Evolutionary conservation across 2,888 invertebrate genomes (phyloP), one percentile per base, ranked within the genome.

Genomic region (Unio pictorum): DNA sequence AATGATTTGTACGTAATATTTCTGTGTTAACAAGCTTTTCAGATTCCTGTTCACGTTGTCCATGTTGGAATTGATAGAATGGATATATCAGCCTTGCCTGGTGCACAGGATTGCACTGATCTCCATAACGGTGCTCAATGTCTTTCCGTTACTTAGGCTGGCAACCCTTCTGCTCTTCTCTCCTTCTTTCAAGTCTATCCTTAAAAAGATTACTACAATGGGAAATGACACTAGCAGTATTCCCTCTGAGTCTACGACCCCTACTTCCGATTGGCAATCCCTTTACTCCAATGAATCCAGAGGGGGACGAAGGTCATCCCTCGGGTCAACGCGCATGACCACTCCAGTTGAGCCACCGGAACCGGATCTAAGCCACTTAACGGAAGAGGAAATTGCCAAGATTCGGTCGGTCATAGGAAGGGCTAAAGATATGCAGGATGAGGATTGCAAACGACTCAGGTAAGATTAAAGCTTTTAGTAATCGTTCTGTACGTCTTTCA

Each of bases 321-420:
- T 83, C 54, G 84, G 84, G 57, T 86, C 85, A 55, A 83, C 84
- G 56, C 74, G 84, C 66, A 83, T 85, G 23, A 83, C 84, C 5
- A 84, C 87, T 6, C 87, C 89, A 17, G 84, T 86, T 67, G 89
- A 87, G 30, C 84, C 88, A 28, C 91, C 92, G 8, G 92, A 91
- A 70, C 91, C 92, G 67, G 92, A 93, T 80, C 87, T 93, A 72
- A 92, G 92, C 75, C 92, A 92, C 84, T 87, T 93, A 78, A 92
- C 92, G 68, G 92, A 92, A 66, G 93, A 93, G 78, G 93, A 93
- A 84, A 88, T 92, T 65, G 91, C 91, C 69, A 91, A 92, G 86
- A 93, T 93, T 66, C 91, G 92, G 78, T 91, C 91, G 74, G 93
- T 93, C n/a, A 93, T 93, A 91, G 92, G 92, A 62, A 91, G 93